These are phyloP conservation scores for Gambusia yucatana DNA, from an alignment of 2,797 vertebrate genomes.

Conservation along the genomic window DNA sequence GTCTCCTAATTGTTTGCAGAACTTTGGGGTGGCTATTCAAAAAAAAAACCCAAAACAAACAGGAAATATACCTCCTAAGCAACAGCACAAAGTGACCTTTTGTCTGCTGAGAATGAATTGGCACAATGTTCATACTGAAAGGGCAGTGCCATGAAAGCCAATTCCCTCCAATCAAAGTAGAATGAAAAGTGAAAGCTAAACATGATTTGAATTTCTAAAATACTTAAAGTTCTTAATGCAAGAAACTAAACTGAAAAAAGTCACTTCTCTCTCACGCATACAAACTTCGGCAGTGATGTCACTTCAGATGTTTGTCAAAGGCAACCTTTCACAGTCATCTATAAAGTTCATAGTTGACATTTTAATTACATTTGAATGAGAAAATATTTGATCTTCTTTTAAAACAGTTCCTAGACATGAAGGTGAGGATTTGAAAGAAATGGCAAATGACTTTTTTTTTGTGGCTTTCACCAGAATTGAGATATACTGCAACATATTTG, in stretches of 20 bases:
- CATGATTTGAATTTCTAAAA: conserved; percentile 61
- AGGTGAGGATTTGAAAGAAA: not conserved
- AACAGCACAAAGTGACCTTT: conserved; percentile 67
- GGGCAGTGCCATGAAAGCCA: conserved; percentile 62
- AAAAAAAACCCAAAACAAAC: not conserved
- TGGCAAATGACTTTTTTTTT: not conserved
- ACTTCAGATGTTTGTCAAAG: conserved; percentile 8
- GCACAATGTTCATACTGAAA: conserved; percentile 62
- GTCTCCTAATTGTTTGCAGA: conserved; percentile 26
- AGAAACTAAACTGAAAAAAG: conserved; percentile 13
- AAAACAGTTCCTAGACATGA: not conserved
- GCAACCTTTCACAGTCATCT: conserved; percentile 11
- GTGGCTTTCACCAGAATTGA: not conserved
- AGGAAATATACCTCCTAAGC: conserved; percentile 45
- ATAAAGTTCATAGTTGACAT: not conserved
- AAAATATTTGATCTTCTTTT: not conserved
- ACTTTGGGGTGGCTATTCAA: conserved; percentile 32
- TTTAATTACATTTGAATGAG: conserved; percentile 1
- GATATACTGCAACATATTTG: not conserved
- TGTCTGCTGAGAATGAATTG: conserved; percentile 60
- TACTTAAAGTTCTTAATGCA: conserved; percentile 1
- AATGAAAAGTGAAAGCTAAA: conserved; percentile 53
- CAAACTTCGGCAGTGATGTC: not conserved
- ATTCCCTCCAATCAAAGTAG: conserved; percentile 48
- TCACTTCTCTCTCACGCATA: not conserved